Evolutionary conservation across 2,797 vertebrate species (phyloP), one percentile per base, ranked within the genome.

Genomic region (Danio aesculapii): DNA sequence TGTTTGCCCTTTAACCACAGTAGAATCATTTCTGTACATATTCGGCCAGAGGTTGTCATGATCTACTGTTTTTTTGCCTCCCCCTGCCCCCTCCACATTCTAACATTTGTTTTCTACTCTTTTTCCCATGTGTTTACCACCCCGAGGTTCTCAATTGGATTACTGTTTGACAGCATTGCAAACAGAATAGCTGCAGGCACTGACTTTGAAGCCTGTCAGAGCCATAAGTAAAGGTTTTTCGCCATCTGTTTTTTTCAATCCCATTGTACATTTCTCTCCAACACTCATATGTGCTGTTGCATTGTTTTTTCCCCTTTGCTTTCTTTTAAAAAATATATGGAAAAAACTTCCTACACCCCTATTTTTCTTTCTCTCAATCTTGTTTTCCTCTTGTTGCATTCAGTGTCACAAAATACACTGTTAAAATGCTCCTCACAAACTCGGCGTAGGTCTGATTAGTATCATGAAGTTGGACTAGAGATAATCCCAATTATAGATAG

Each of bases 171-270:
- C 77, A 69, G 44, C 43, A 55, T 53, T 76, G 68, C 69, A 70
- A 78, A 70, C 82, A 41, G 80, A 75, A 50, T 47, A 58, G 81
- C 73, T 86, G 17, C 58, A 70, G 81, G 77, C 63, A 3, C 17
- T 0, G 50, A 55, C 69, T 80, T 80, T 80, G 69, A 80, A 73
- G 59, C 19, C 39, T 70, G 57, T 49, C 77, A 70, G 30, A 61
- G 57, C 47, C 30, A 17, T 61, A 62, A 52, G 57, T 52, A 43
- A 52, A 61, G 2, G 30, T 43, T 62, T 14, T 70, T 50, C 17
- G 17, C 16, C 14, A 11, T 46, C 66, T 59, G 21, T 79, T 46
- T 61, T 49, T 75, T 13, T 59, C 30, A 50, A 7, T 70, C 12
- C 19, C 5, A 39, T 58, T 52, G 7, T 61, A 50, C 63, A 14